Conservation (phyloP, 64 coral and sea anemone species). For the Stichodactyla helianthus region DNA sequence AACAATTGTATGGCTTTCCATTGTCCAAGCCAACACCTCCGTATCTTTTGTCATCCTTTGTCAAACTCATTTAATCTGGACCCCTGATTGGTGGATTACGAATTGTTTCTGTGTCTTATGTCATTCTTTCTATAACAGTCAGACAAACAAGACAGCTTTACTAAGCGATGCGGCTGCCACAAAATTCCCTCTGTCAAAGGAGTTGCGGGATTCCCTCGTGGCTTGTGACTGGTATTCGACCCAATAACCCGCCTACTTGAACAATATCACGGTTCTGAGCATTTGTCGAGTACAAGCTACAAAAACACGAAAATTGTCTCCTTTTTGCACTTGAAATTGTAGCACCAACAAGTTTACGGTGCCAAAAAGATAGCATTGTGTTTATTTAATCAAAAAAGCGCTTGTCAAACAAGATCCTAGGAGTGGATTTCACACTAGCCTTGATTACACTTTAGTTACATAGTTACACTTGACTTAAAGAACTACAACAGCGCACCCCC, state of each 20-base stretch:
- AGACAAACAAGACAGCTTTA: conserved; percentile 27
- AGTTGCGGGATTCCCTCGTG: neutral
- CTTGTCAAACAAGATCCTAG: neutral
- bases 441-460: neutral
- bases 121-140: conserved; percentile 40
- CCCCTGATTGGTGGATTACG: conserved; percentile 2
- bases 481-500: neutral
- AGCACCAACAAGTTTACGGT: neutral
- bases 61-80: conserved; percentile 16
- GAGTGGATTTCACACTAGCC: neutral
- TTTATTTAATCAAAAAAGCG: conserved; percentile 7
- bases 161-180: neutral
- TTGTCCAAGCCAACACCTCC: conserved; percentile 21
- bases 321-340: neutral
- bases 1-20: conserved; percentile 7
- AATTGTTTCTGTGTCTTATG: conserved; percentile 34
- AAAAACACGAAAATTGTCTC: neutral
- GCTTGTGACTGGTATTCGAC: neutral
- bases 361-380: neutral
- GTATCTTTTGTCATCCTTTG: conserved; percentile 2
- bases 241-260: neutral
- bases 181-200: neutral
- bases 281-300: too few species aligned
- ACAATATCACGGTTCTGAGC: neutral
- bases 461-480: neutral